Evolutionary conservation across 2,797 vertebrate species (phyloP), one percentile per base, ranked within the genome.

Genomic region (Odontamblyopus rebecca): DNA sequence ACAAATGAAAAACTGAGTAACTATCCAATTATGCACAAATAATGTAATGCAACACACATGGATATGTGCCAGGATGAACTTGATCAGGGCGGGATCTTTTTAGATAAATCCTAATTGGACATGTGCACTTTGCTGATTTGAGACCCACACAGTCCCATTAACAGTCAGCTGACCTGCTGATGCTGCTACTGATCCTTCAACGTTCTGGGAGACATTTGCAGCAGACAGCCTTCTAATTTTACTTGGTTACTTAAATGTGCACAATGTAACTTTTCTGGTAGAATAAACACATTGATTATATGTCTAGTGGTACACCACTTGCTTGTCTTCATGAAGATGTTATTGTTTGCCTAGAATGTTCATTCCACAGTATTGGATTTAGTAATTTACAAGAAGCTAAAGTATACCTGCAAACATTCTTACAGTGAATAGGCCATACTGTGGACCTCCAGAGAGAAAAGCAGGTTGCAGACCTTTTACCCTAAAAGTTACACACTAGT

Each of bases 101-200:
- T 29, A 30, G 27, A 30, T 30, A 29, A 18, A 29, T 29, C 44
- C 26, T 48, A 48, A 44, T 64, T 50, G 15, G 5, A 67, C 3
- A 68, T 71, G 23, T 38, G 68, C 44, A 71, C 48, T 29, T 59
- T 65, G 41, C 54, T 79, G 2, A 76, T 79, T 68, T 18, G 61
- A 51, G 38, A 44, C 78, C 78, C 68, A 61, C 68, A 73, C 60
- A 29, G 60, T 15, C 27, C 60, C 44, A 80, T 77, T 76, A 74
- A 53, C 57, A 29, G 32, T 86, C 79, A 78, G 70, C 77, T 80
- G 73, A 80, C 56, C n/a, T 11, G 29, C 62, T 27, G 60, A 35
- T 59, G 26, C n/a, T 70, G 64, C 54, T 60, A 27, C 54, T 71
- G 64, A 71, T 27, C 57, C 53, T 18, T 64, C 64, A 51, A 19